Evolutionary conservation across 1,140 invertebrate genomes (phyloP), one percentile per base, ranked within the genome.

Genomic region (Drosophila baimaii): DNA sequence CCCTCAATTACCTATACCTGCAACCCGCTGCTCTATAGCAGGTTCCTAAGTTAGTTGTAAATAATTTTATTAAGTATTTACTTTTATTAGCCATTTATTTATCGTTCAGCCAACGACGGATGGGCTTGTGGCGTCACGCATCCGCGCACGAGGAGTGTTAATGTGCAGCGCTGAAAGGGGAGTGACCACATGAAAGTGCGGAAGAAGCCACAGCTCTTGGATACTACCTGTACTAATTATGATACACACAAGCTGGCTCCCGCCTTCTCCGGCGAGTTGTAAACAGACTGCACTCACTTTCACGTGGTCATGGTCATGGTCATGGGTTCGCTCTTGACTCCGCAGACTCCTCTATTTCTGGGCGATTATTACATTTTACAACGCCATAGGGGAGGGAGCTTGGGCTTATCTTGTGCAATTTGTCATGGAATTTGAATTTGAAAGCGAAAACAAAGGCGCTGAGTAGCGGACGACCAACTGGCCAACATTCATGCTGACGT

Each of bases 301-400:
- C 82, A 79, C 82, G 69, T 86, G 82, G 82, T 86, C 82, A 86
- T 65, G 82, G 82, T 86, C 82, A 86, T 86, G 82, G 82, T 62
- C 81, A 80, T 23, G 35, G 29, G 19, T 8, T 25, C n/a, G 19
- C 27, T 23, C 23, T 17, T 27, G 27, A 12, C 21, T 35, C 19
- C 21, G 43, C 63, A 31, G 27, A 39, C 35, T 51, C 31, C 43
- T 19, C 47, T 52, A 41, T 56, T 65, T 63, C 55, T 54, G 35
- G 51, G 23, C 47, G 57, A 61, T 78, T 85, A 79, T 81, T 79
- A 47, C 78, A 81, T 79, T 79, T 79, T 52, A 47, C 23, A 71
- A 49, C 25, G 35, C 58, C 62, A 61, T 68, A 19, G 41, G 3
- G 17, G 17, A 57, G 64, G 75, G 55, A 64, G 64, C 51, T 54